Evolutionary conservation across 2,888 invertebrate species (phyloP).

Genomic region (Heteropelma amictum): DNA sequence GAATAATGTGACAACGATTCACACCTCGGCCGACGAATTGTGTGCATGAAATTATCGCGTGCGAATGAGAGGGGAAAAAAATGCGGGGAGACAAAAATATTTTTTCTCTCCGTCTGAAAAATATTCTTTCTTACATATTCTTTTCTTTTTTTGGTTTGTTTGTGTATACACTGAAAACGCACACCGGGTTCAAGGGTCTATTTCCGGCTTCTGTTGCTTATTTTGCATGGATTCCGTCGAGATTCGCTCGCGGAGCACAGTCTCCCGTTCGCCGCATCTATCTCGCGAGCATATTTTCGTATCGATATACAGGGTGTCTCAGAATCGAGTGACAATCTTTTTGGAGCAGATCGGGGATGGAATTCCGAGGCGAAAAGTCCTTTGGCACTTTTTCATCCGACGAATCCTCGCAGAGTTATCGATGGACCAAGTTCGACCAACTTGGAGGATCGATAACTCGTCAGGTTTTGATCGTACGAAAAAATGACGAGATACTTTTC

Average conservation of each 20-base stretch:
- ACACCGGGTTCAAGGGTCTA: conserved; percentile 28
- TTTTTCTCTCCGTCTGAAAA: conserved; percentile 2
- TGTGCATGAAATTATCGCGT: conserved; percentile 18
- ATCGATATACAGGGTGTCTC: no score
- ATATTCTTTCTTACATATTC: conserved; percentile 10
- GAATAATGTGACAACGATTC: background rate
- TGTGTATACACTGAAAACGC: conserved; percentile 28
- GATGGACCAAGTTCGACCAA: no score
- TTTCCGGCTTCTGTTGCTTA: conserved; percentile 43
- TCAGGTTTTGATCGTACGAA: no score
- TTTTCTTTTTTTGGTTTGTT: conserved; percentile 8
- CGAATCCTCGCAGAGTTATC: no score
- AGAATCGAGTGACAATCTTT: no score
- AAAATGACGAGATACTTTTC: no score
- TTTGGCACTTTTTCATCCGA: no score
- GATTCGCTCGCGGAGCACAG: conserved; percentile 38
- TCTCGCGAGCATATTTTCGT: conserved; percentile 47
- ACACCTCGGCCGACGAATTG: background rate
- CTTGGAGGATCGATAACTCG: no score
- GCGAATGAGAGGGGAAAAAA: conserved; percentile 32
- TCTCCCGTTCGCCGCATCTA: conserved; percentile 55
- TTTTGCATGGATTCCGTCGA: conserved; percentile 47
- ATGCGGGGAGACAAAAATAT: no score
- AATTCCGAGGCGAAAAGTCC: no score
- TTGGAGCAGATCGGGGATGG: no score